A percentile compares a stretch with the other conserved stretches of the same genome.
phyloP scores from a whole-genome alignment of 1,140 invertebrate genomes.

The Diabrotica undecimpunctata region DNA sequence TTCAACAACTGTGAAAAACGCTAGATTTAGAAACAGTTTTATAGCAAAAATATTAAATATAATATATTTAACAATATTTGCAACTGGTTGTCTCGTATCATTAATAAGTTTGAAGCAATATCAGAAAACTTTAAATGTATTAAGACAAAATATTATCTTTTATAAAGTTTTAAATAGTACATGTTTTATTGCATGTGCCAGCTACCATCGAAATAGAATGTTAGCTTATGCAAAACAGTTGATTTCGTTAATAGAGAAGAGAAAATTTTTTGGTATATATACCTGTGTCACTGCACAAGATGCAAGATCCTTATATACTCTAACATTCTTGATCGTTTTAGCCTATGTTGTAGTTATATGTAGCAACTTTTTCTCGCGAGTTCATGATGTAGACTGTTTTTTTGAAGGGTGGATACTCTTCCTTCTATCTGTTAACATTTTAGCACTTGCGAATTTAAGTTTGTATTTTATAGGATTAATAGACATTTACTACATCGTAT shows the following conservation, averaged over 20 bases:
- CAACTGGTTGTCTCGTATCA: neutral
- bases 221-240: neutral
- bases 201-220: neutral
- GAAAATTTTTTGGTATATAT: neutral
- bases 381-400: neutral
- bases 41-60: neutral
- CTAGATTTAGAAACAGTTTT: neutral
- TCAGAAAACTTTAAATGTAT: neutral
- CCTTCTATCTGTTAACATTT: neutral
- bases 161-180: neutral
- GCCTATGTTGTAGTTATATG: neutral
- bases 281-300: neutral
- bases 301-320: neutral
- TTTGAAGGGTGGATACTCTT: neutral
- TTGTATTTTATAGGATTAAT: no score
- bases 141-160: neutral
- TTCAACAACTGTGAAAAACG: neutral
- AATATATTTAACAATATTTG: neutral
- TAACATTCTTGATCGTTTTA: neutral
- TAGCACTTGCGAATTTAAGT: no score
- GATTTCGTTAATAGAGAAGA: neutral
- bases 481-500: neutral
- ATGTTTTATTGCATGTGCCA: neutral
- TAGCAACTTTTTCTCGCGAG: neutral
- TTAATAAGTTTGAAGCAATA: no score